These are phyloP conservation scores for Physeter macrocephalus DNA, from an alignment of 2,113 vertebrate species.

Conservation along the genomic window DNA sequence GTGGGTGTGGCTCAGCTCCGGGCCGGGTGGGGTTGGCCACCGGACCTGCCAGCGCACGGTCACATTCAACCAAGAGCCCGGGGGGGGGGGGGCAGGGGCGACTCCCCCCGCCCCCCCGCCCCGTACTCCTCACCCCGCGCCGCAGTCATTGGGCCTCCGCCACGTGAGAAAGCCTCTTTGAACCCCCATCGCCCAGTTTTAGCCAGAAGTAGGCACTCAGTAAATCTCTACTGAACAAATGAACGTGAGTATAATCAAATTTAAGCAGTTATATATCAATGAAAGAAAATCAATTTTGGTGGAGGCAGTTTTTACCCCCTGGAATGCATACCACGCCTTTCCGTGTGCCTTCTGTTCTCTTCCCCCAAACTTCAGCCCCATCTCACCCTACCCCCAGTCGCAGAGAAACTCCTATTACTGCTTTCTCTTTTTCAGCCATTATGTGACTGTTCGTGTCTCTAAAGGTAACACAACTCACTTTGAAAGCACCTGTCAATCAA, in stretches of 20 bases:
- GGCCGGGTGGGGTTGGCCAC: neutral
- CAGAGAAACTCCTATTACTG: neutral
- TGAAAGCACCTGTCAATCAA: neutral
- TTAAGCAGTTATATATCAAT: neutral
- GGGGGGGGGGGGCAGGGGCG: rapidly evolving
- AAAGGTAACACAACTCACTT: neutral
- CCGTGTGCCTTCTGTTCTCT: neutral
- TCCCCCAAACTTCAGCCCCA: rapidly evolving
- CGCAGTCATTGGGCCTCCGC: neutral
- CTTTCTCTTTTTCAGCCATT: neutral
- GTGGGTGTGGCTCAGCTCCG: neutral
- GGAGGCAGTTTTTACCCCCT: neutral
- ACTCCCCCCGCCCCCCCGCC: neutral
- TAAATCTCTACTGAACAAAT: neutral
- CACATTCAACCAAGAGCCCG: neutral
- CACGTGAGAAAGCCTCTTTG: neutral
- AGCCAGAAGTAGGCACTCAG: neutral
- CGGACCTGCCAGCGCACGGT: rapidly evolving
- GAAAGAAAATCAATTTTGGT: neutral
- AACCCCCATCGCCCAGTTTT: rapidly evolving
- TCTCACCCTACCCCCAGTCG: rapidly evolving
- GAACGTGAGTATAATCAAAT: rapidly evolving
- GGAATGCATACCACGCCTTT: rapidly evolving
- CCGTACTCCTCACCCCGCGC: rapidly evolving
- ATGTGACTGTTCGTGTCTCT: neutral